Percentiles rank a stretch among this genome's conserved stretches.
Conservation (phyloP, 2,113 vertebrate species). For the Cervus canadensis region DNA sequence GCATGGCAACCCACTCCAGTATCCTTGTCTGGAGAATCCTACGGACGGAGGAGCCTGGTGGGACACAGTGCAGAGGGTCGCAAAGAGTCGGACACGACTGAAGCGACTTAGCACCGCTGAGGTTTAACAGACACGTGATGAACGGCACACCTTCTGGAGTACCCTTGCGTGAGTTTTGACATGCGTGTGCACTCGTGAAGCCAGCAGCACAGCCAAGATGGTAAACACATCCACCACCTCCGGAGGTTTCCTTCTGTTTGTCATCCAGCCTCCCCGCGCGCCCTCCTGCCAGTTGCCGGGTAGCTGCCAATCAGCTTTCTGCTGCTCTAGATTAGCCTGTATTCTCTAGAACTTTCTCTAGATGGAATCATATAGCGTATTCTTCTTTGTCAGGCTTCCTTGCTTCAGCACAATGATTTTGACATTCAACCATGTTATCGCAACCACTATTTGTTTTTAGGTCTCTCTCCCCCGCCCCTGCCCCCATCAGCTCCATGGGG, state of each 20-base stretch:
- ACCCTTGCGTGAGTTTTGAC: neutral
- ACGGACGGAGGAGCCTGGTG: neutral
- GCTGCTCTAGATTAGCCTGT: accelerated
- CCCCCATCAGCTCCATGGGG: neutral
- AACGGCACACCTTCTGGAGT: accelerated
- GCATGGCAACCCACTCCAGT: neutral
- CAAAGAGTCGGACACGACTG: neutral
- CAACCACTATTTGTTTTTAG: neutral
- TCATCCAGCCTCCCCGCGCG: accelerated
- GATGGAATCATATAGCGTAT: accelerated
- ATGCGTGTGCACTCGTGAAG: accelerated
- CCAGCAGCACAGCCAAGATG: neutral
- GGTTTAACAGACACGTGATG: accelerated
- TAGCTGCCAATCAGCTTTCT: neutral
- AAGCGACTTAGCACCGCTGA: neutral
- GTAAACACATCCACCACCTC: no score
- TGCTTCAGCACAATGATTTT: accelerated
- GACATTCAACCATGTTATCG: neutral
- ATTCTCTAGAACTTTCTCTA: neutral
- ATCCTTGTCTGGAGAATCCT: neutral
- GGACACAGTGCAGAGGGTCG: neutral
- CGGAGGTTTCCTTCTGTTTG: neutral
- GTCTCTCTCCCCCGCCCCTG: neutral
- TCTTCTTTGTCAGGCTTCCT: neutral
- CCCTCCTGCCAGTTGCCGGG: neutral